Evolutionary conservation across 1,140 invertebrate genomes (phyloP).

Genomic region (Drosophila ambigua): DNA sequence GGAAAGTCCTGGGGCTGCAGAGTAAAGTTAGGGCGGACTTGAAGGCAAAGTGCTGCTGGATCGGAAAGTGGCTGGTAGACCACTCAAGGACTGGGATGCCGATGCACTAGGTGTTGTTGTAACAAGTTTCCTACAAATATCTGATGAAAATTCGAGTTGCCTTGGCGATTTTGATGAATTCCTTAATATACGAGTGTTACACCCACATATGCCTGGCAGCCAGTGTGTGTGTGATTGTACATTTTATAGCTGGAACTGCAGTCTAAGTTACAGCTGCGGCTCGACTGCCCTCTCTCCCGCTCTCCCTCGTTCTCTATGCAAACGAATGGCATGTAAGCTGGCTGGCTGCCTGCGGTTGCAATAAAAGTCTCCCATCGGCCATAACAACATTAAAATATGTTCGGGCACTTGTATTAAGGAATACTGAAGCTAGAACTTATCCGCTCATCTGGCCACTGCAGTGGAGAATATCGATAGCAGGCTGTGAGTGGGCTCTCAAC

Average conservation of each 20-base stretch:
- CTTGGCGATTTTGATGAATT: constrained; percentile 78
- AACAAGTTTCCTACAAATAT: constrained; percentile 62
- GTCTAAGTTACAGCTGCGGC: constrained; percentile 50
- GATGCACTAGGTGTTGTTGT: constrained; percentile 21
- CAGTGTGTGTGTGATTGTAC: constrained; percentile 4
- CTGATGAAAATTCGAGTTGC: constrained; percentile 70
- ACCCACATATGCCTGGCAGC: constrained; percentile 15
- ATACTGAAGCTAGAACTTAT: constrained; percentile 29
- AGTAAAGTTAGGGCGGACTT: background rate
- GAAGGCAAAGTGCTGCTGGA: background rate
- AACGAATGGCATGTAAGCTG: constrained; percentile 64
- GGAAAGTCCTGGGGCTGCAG: background rate
- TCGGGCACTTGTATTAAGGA: constrained; percentile 30
- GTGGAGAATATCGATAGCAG: no score
- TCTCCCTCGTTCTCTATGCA: constrained; percentile 9
- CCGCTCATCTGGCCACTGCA: no score
- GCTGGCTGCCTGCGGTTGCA: constrained; percentile 62
- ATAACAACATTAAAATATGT: constrained; percentile 30
- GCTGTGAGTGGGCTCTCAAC: no score
- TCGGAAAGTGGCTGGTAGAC: constrained; percentile 52
- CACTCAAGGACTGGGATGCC: constrained; percentile 53
- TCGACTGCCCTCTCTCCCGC: constrained; percentile 14
- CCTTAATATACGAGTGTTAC: constrained; percentile 49
- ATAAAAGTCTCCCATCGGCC: constrained; percentile 52
- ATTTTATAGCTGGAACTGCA: constrained; percentile 48